Evolutionary conservation across 1,140 invertebrate genomes (phyloP), one percentile per base, ranked within the genome.

Genomic region (silkworm (Bombyx mori)): DNA sequence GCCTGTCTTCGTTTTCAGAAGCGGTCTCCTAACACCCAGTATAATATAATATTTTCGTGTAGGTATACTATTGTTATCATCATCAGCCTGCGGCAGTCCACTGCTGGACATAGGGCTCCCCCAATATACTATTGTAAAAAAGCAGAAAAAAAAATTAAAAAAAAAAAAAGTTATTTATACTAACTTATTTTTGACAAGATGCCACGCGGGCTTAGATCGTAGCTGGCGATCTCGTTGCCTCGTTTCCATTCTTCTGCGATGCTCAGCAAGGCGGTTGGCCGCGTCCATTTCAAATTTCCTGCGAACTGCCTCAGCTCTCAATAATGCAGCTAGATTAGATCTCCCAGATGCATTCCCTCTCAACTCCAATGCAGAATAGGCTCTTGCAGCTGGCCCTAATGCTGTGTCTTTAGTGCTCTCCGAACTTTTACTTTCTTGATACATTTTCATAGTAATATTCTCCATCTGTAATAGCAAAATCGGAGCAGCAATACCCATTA

Each of bases 241-340:
- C 9, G 89, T 78, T 61, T 91, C 90, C 51, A 90, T 82, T 63
- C 89, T 82, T 10, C 89, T 76, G 22, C 90, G 86, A 52, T 89
- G 90, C 59, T 93, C 92, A 22, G 90, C 90, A 51, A 92, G 67
- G 52, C 82, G 78, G 47, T 87, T 84, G n/a, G 86, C 85, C 54
- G 92, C 89, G 63, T 93, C 92, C 48, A 89, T 75, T 76, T 92
- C 92, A 59, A 93, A 83, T 66, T 90, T 91, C 68, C 90, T 89
- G 51, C 91, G 91, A 42, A 92, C 90, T 0, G 91, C 89, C 75
- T 93, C 91, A 54, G 92, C 92, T 77, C 92, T 85, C 42, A 94
- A 75, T 56, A 94, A 80, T 3, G 92, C 91, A n/a, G 92, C 92
- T 61, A 93, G 83, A 69, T 94, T 94, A 6, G 90, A 93, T 55